These are phyloP conservation scores for Astatoreochromis straeleni DNA, from an alignment of 2,113 vertebrate species.

Conservation along the genomic window DNA sequence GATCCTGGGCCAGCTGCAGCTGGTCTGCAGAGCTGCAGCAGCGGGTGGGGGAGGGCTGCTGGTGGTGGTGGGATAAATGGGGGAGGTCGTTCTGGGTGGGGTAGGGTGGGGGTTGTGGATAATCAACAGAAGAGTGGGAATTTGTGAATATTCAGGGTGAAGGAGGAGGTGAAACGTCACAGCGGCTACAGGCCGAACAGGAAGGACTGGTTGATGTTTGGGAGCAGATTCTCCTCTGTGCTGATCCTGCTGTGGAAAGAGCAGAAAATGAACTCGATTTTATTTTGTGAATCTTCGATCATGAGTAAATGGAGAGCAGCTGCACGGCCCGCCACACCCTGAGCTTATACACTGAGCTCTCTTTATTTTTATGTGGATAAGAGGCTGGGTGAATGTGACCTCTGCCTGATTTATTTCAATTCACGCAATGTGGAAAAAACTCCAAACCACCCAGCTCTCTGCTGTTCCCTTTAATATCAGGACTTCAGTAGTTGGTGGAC, in stretches of 20 bases:
- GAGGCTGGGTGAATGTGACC: not conserved
- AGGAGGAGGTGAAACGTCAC: not conserved
- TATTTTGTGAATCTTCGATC: conserved; percentile 24
- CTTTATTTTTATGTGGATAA: conserved; percentile 16
- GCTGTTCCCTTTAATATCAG: not conserved
- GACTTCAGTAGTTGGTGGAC: not conserved
- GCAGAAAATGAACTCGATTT: not conserved
- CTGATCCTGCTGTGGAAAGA: not conserved
- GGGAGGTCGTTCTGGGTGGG: not conserved
- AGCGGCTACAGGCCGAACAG: not conserved
- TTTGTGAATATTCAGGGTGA: conserved; percentile 28
- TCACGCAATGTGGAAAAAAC: not conserved
- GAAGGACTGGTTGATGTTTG: not conserved
- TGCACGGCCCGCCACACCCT: conserved; percentile 15
- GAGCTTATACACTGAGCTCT: not conserved
- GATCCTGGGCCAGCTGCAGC: conserved; percentile 42
- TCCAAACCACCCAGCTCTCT: not conserved
- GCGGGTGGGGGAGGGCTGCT: conserved; percentile 1
- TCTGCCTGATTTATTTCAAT: not conserved
- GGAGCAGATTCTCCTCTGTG: not conserved
- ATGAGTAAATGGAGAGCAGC: conserved; percentile 32
- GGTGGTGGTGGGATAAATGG: conserved; percentile 3
- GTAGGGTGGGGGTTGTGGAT: conserved; percentile 13
- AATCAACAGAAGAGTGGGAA: conserved; percentile 32
- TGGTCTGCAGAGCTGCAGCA: conserved; percentile 33